Percentiles rank a stretch among this genome's conserved stretches.
phyloP scores from a whole-genome alignment of 1,140 invertebrate genomes.

The Temnothorax nylanderi region DNA sequence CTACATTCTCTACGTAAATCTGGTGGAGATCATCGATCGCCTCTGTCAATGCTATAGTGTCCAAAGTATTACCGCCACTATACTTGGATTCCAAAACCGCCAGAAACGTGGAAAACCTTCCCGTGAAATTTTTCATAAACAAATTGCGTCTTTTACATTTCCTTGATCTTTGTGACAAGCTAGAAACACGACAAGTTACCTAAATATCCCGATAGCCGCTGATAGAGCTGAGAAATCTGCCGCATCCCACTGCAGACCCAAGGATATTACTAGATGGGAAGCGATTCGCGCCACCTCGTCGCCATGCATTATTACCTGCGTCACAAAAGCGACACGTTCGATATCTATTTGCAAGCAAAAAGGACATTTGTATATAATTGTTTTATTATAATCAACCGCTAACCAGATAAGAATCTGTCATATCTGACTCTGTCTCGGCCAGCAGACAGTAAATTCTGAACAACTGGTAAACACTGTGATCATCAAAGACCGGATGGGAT shows the following conservation, averaged over 20 bases:
- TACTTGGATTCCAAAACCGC: constrained; percentile 91
- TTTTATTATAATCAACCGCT: background rate
- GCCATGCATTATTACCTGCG: constrained; percentile 88
- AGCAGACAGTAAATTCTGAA: constrained; percentile 93
- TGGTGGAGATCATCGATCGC: constrained; percentile 91
- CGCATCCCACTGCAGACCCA: constrained; percentile 89
- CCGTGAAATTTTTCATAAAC: background rate
- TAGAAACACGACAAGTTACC: constrained; percentile 66
- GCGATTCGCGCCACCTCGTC: constrained; percentile 89
- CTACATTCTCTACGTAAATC: constrained; percentile 92
- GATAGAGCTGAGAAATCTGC: constrained; percentile 89
- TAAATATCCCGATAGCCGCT: constrained; percentile 87
- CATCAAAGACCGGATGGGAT: constrained; percentile 87
- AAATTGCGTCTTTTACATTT: background rate
- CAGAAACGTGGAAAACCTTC: constrained; percentile 89
- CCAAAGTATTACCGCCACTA: constrained; percentile 86
- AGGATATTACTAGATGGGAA: constrained; percentile 88
- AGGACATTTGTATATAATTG: background rate
- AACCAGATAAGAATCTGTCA: constrained; percentile 74
- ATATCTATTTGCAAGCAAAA: background rate
- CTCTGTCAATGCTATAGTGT: constrained; percentile 88
- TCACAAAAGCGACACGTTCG: constrained; percentile 49
- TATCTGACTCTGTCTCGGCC: constrained; percentile 88
- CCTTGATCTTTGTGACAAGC: background rate
- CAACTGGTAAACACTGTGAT: constrained; percentile 90